Evolutionary conservation across 2,113 vertebrate species (phyloP), one percentile per base, ranked within the genome.

Genomic region (Leuciscus idus): DNA sequence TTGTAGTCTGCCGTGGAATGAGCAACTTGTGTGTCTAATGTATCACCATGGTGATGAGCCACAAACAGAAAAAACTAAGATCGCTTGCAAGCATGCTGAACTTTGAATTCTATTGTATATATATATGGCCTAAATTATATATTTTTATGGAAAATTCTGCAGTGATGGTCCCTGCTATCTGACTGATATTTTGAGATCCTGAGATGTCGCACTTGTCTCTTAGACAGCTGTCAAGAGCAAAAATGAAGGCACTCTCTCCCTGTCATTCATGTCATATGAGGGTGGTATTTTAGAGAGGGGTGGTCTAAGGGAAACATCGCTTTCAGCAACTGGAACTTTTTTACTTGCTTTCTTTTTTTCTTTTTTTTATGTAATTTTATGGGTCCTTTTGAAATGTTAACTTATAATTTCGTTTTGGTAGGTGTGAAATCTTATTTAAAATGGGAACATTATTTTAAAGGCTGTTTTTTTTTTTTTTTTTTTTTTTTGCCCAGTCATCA

Each of bases 271-370:
- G 68, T 73, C 10, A n/a, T 21, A 23, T 73, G 36, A 73, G 23
- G 36, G 68, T 43, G 36, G 21, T 73, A 6, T 74, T 48, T 74
- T 26, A 2, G 10, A 46, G 39, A 43, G 39, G 21, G 6, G 10
- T n/a, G 36, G 23, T 46, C 72, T 4, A 26, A 76, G 10, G 48
- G 72, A 48, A 75, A 50, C 10, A 5, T 36, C 10, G 1, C 73
- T 77, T 77, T 77, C 75, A 77, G 75, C 43, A 75, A 75, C 72
- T 75, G 9, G 17, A 26, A 75, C 73, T 77, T 55, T 77, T 77
- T 50, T 10, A 19, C 13, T 55, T 55, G 8, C n/a, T 30, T 43
- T 43, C 39, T 43, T 43, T 7, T 43, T 39, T 39, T 39, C 4
- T n/a, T 15, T 23, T 76, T 28, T 73, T 17, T 26, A 9, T 52